phyloP scores from a whole-genome alignment of 2,113 vertebrate species.

The Hippocampus zosterae region DNA sequence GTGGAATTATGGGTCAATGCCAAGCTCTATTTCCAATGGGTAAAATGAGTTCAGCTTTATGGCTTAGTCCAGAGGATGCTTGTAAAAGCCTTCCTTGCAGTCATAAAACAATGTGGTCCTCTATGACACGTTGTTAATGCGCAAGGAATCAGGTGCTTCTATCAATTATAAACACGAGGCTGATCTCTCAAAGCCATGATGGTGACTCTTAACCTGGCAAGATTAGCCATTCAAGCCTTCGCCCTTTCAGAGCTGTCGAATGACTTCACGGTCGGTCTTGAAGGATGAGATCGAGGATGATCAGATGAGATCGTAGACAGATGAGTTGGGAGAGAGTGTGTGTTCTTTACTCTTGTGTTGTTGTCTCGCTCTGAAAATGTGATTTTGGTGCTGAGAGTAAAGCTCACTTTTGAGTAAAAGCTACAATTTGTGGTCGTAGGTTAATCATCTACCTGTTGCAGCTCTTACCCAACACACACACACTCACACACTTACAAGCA shows the following conservation, averaged over 20 bases:
- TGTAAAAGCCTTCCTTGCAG: conserved; percentile 27
- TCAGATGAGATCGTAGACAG: neutral
- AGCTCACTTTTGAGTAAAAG: conserved; percentile 34
- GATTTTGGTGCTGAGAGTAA: conserved; percentile 24
- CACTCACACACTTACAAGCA: conserved; percentile 2
- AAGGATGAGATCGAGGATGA: too few species aligned
- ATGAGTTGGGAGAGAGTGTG: neutral
- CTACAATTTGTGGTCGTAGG: conserved; percentile 55
- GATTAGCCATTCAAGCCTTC: conserved; percentile 26
- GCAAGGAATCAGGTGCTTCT: conserved; percentile 57
- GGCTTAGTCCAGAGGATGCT: conserved; percentile 12
- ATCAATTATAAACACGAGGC: conserved; percentile 62
- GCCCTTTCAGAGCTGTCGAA: conserved; percentile 25
- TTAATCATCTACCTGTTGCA: conserved; percentile 71
- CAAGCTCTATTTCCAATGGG: neutral
- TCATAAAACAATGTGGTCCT: conserved; percentile 45
- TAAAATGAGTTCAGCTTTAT: conserved; percentile 13
- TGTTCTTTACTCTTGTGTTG: neutral
- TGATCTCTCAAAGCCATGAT: conserved; percentile 22
- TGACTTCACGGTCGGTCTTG: neutral
- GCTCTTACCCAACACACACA: neutral
- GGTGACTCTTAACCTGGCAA: conserved; percentile 26
- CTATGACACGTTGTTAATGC: conserved; percentile 44
- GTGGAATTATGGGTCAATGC: conserved; percentile 2
- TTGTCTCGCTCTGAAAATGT: conserved; percentile 1